These are phyloP conservation scores for Aplysina aerophoba DNA, from an alignment of 37 sponge, comb jelly and placozoan genomes.

Conservation along the genomic window DNA sequence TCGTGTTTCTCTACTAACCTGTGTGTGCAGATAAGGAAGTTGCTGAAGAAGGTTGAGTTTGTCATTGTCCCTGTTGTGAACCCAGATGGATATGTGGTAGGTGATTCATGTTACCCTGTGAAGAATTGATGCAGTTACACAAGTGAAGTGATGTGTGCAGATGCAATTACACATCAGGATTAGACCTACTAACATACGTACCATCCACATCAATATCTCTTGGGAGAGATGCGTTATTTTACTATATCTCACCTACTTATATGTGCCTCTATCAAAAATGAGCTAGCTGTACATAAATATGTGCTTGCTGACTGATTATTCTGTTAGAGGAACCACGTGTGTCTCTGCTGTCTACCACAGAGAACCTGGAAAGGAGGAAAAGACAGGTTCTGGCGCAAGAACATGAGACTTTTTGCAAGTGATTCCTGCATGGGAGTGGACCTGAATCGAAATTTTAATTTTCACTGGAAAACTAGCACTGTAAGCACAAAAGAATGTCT, in stretches of 20 bases:
- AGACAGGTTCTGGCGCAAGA: constrained; percentile 84
- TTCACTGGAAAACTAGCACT: constrained; percentile 54
- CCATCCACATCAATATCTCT: no score
- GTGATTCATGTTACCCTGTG: neutral
- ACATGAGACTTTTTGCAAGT: constrained; percentile 26
- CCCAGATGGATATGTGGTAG: constrained; percentile 88
- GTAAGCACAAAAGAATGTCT: no score
- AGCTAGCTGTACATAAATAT: no score
- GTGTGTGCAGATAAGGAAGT: neutral
- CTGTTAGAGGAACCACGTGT: no score
- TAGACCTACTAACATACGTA: no score
- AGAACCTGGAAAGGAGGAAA: constrained; percentile 59
- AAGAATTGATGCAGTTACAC: neutral
- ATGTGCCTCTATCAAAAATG: no score
- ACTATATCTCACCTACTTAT: no score
- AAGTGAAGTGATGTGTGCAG: no score
- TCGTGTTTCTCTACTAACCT: no score
- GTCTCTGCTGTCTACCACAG: constrained; percentile 18
- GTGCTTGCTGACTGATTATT: no score
- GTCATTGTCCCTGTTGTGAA: constrained; percentile 73
- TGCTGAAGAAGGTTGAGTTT: constrained; percentile 53
- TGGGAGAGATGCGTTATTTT: no score
- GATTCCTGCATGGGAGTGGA: constrained; percentile 75
- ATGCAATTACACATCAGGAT: no score
- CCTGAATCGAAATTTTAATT: constrained; percentile 79